phyloP scores from a whole-genome alignment of 2,888 invertebrate genomes.

The Philereme transversata region DNA sequence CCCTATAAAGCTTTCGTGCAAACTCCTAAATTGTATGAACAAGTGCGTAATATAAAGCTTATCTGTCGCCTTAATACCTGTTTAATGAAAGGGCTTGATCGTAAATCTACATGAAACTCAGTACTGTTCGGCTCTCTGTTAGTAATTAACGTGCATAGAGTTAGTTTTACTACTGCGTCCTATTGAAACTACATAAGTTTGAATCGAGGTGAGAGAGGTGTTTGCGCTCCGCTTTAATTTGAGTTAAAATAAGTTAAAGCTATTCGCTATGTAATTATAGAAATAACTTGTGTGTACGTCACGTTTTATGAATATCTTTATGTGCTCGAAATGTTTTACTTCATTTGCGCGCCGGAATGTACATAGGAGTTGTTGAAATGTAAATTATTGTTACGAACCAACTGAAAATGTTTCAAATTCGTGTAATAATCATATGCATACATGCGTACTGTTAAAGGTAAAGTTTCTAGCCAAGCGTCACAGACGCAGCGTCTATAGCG shows the following conservation, averaged over 20 bases:
- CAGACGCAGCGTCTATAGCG: no score
- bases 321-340: conserved; percentile 28
- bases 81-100: conserved; percentile 83
- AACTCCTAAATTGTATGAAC: conserved; percentile 73
- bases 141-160: conserved; percentile 80
- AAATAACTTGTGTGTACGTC: conserved; percentile 37
- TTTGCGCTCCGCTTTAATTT: conserved; percentile 71
- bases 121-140: conserved; percentile 74
- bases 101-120: conserved; percentile 82
- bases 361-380: conserved; percentile 15
- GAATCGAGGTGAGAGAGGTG: conserved; percentile 69
- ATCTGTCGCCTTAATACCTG: conserved; percentile 81
- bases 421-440: no score
- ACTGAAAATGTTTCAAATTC: not conserved
- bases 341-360: conserved; percentile 19
- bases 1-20: conserved; percentile 67
- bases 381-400: conserved; percentile 14
- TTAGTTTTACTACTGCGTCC: conserved; percentile 74
- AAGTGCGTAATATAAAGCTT: conserved; percentile 74
- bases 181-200: conserved; percentile 79
- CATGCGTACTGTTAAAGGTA: no score
- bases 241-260: conserved; percentile 70
- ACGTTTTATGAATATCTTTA: conserved; percentile 22
- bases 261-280: conserved; percentile 50
- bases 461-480: no score